These are phyloP conservation scores for Nyctalus aviator DNA, from an alignment of 2,797 vertebrate genomes.

Conservation along the genomic window DNA sequence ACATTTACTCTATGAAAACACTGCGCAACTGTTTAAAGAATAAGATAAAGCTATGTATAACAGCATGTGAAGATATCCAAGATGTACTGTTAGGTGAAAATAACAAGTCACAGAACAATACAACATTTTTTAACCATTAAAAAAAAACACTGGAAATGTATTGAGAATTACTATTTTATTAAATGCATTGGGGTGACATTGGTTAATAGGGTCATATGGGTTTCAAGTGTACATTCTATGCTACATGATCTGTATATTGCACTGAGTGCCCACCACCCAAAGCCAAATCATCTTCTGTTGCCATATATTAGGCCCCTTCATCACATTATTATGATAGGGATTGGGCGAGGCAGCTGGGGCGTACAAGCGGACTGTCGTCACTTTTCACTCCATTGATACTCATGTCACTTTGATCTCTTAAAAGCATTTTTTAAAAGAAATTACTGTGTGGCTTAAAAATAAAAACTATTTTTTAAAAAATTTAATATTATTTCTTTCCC, in stretches of 20 bases:
- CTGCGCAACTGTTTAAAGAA: not conserved
- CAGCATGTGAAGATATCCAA: not conserved
- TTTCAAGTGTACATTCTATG: not conserved
- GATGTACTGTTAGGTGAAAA: not conserved
- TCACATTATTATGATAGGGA: not conserved
- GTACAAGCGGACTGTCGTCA: not conserved
- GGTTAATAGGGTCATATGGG: not conserved
- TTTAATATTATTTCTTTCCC: not conserved
- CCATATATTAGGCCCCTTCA: not conserved
- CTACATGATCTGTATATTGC: not conserved
- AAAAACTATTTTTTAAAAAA: not conserved
- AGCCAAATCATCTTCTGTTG: not conserved
- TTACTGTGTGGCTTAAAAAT: not conserved
- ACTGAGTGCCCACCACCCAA: not conserved
- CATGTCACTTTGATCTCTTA: not conserved
- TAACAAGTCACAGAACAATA: not conserved
- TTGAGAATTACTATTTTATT: not conserved
- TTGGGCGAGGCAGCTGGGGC: not conserved
- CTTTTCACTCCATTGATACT: not conserved
- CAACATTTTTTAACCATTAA: constrained; percentile 48
- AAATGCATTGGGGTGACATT: not conserved
- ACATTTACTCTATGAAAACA: not conserved
- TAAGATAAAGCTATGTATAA: not conserved
- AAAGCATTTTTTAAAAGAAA: not conserved
- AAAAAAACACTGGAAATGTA: not conserved